phyloP scores from a whole-genome alignment of 2,797 vertebrate genomes.

The Molossus alvarezi region DNA sequence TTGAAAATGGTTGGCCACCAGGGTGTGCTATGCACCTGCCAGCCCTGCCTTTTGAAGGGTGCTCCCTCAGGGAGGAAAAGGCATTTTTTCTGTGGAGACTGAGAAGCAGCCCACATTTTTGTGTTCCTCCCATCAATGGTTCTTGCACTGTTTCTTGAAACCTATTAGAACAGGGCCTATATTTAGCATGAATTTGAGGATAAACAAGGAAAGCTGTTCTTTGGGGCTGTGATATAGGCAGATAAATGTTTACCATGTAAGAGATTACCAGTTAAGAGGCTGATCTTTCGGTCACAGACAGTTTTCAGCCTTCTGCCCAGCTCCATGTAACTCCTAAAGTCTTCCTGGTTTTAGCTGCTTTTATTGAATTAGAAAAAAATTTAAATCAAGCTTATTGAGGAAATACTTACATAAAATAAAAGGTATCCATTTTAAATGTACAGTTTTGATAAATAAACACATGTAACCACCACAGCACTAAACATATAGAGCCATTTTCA shows the following conservation, averaged over 20 bases:
- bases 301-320: background rate
- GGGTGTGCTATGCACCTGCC: background rate
- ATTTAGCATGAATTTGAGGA: background rate
- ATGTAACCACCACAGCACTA: background rate
- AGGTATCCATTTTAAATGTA: slow-evolving; percentile 12
- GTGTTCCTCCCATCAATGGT: background rate
- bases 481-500: background rate
- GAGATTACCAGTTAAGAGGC: background rate
- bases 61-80: background rate
- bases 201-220: background rate
- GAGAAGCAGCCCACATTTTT: background rate
- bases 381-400: background rate
- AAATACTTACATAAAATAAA: slow-evolving; percentile 35
- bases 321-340: background rate
- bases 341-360: slow-evolving; percentile 16
- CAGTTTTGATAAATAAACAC: background rate
- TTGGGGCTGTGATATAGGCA: background rate
- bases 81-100: background rate
- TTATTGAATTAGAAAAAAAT: slow-evolving; percentile 22
- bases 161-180: background rate
- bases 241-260: background rate
- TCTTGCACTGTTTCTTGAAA: background rate
- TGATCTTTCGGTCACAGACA: background rate
- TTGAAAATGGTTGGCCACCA: slow-evolving; percentile 47
- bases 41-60: background rate